phyloP scores from a whole-genome alignment of 2,888 invertebrate species.

The Meliscaeva auricollis region DNA sequence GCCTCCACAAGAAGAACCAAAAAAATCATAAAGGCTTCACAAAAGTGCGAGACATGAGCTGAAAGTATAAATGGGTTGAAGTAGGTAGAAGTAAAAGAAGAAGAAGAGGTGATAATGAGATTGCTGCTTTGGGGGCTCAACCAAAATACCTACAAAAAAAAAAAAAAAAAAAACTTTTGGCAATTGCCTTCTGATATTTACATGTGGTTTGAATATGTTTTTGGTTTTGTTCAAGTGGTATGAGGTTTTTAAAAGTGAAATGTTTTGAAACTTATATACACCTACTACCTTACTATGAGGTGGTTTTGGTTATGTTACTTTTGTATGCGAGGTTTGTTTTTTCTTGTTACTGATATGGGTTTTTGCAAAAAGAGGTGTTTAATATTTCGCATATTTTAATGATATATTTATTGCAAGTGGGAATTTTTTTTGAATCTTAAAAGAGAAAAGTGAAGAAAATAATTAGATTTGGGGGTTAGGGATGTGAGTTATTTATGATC shows the following conservation, averaged over 20 bases:
- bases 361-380: neutral
- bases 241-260: constrained; percentile 17
- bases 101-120: constrained; percentile 44
- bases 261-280: neutral
- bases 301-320: neutral
- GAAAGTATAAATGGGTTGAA: constrained; percentile 37
- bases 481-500: neutral
- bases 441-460: neutral
- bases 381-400: constrained; percentile 30
- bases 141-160: neutral
- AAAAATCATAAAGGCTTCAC: neutral
- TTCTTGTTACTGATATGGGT: too few relatives aligned
- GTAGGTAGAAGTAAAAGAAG: neutral
- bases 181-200: constrained; percentile 44
- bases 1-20: neutral
- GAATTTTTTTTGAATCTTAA: neutral
- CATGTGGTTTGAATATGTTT: constrained; percentile 26
- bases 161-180: constrained; percentile 14
- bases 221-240: neutral
- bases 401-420: constrained; percentile 13
- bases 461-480: constrained; percentile 33
- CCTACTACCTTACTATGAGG: constrained; percentile 16
- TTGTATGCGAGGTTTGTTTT: neutral
- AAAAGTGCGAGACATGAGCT: constrained; percentile 39
- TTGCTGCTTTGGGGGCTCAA: constrained; percentile 36